These are phyloP conservation scores for Himalopsyche japonica DNA, from an alignment of 2,888 invertebrate genomes.

Conservation along the genomic window DNA sequence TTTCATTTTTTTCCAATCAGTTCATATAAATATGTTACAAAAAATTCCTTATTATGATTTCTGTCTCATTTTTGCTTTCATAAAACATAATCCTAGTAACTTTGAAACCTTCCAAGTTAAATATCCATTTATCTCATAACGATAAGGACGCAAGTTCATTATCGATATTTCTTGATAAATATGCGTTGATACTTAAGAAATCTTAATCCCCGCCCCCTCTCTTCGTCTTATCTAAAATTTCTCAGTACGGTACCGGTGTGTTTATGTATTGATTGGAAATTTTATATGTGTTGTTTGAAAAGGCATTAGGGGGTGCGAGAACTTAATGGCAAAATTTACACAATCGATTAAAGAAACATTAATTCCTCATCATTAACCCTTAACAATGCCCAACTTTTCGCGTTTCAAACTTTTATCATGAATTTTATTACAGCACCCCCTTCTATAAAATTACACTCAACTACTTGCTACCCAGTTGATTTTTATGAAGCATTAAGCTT, in stretches of 20 bases:
- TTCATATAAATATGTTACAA: too few species aligned
- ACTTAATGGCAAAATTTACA: neutral
- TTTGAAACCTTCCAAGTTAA: too few species aligned
- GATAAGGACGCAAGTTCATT: too few species aligned
- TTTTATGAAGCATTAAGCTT: neutral
- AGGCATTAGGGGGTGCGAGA: neutral
- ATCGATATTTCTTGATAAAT: too few species aligned
- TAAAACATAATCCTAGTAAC: too few species aligned
- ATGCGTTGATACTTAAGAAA: too few species aligned
- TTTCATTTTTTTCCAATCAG: too few species aligned
- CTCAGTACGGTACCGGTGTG: neutral
- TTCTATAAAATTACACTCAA: neutral
- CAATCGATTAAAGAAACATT: slow-evolving; percentile 36
- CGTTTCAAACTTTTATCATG: slow-evolving; percentile 30
- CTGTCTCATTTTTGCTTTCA: too few species aligned
- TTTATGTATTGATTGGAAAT: neutral
- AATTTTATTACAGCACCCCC: slow-evolving; percentile 14
- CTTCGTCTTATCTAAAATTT: too few species aligned
- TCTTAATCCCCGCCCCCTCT: too few species aligned
- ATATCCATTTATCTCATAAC: too few species aligned
- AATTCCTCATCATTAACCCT: slow-evolving; percentile 34
- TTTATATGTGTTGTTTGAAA: neutral
- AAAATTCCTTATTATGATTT: too few species aligned
- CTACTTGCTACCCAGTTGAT: neutral
- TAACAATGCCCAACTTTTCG: slow-evolving; percentile 35